phyloP scores from a whole-genome alignment of 1,140 invertebrate genomes.

The Sitobion miscanthi region DNA sequence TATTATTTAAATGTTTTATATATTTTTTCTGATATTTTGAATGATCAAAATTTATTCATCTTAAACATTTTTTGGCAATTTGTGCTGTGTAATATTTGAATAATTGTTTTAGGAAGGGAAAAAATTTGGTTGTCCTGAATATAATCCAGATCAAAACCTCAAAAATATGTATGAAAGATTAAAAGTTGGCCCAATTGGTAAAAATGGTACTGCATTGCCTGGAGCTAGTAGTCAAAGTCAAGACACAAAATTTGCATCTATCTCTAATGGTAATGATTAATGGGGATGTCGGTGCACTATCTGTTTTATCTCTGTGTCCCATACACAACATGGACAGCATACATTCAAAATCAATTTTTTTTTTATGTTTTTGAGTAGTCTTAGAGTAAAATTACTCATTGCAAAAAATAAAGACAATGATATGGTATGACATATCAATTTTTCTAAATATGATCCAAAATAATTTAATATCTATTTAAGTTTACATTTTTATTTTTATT shows the following conservation, averaged over 20 bases:
- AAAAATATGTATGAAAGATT: constrained; percentile 26
- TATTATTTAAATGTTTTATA: too few species aligned
- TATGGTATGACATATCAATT: background rate
- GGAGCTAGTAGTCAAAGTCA: background rate
- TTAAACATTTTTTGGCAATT: background rate
- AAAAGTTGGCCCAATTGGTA: background rate
- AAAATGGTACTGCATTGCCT: background rate
- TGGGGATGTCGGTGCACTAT: background rate
- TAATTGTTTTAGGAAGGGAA: constrained; percentile 22
- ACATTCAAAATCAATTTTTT: background rate
- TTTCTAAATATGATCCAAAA: background rate
- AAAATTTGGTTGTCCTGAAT: background rate
- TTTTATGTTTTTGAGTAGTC: background rate
- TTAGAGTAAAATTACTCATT: background rate
- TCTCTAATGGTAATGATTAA: background rate
- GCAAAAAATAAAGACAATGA: background rate
- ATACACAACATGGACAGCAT: background rate
- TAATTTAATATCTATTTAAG: background rate
- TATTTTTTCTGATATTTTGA: background rate
- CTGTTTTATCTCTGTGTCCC: background rate
- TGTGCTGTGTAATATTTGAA: background rate
- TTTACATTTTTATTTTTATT: background rate
- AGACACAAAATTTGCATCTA: background rate
- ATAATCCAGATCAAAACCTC: constrained; percentile 34
- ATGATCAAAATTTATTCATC: background rate